Evolutionary conservation across 2,113 vertebrate species (phyloP).

Genomic region (Engystomops pustulosus): DNA sequence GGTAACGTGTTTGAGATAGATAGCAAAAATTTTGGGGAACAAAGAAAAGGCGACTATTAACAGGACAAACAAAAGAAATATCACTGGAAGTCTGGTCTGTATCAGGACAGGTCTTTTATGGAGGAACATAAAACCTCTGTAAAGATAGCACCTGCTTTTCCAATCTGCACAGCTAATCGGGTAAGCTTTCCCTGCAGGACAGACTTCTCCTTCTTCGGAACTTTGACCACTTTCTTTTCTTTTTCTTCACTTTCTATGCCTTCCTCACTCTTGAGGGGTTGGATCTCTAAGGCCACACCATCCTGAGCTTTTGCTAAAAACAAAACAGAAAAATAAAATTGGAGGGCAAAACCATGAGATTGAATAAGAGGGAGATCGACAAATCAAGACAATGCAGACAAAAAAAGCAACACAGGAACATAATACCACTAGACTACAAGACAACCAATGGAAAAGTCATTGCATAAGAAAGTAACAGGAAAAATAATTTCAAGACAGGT

Average conservation of each 20-base stretch:
- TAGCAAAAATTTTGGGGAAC: too few relatives aligned
- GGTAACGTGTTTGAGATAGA: too few relatives aligned
- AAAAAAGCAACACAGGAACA: slow-evolving; percentile 60
- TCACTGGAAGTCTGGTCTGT: too few relatives aligned
- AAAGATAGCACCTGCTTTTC: slow-evolving; percentile 85
- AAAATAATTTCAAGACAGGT: neutral
- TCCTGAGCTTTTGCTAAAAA: slow-evolving; percentile 93
- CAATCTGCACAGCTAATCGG: slow-evolving; percentile 90
- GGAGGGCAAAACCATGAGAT: slow-evolving; percentile 62
- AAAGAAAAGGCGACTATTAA: too few relatives aligned
- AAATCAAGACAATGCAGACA: slow-evolving; percentile 63
- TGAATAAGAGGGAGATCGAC: slow-evolving; percentile 33
- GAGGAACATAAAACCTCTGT: neutral
- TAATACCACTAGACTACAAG: slow-evolving; percentile 32
- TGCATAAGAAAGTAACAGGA: neutral
- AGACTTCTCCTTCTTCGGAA: slow-evolving; percentile 96
- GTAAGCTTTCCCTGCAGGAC: slow-evolving; percentile 98
- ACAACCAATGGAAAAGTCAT: slow-evolving; percentile 13
- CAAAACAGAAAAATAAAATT: slow-evolving; percentile 49
- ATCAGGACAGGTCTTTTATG: too few relatives aligned
- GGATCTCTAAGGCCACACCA: slow-evolving; percentile 94
- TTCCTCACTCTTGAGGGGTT: slow-evolving; percentile 95
- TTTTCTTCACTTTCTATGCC: slow-evolving; percentile 88
- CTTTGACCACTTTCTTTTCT: slow-evolving; percentile 84
- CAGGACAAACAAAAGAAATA: too few relatives aligned